Evolutionary conservation across 1,140 invertebrate genomes (phyloP), one percentile per base, ranked within the genome.

Genomic region (Goniozus legneri): DNA sequence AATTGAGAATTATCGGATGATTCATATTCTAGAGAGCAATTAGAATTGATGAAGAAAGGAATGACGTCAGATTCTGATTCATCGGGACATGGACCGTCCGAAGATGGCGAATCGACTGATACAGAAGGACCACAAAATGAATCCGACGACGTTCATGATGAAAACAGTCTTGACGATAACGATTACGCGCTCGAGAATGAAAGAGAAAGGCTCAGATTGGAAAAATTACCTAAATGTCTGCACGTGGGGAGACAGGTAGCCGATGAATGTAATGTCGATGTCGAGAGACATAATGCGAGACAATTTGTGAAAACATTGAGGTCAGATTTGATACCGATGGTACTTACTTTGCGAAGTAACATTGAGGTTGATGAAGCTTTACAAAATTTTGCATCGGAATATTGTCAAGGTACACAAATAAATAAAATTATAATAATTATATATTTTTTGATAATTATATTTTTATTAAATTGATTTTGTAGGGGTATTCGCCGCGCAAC

Each of bases 341-440:
- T 92, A 2, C 62, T 88, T 8, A 73, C 81, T 27, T 75, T 91
- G 2, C 76, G 85, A 33, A 89, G 85, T 57, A 87, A 87, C 31
- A 84, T 89, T 50, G 87, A 91, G 73, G 87, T 94, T 3, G 92
- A 97, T 63, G 88, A 94, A 67, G 87, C 88, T 1, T 75, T 96
- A 55, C 92, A 95, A 71, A 86, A 90, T 61, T 95, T 96, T 67
- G 86, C 92, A 1, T 95, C 92, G 1, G 85, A 88, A 48, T 93
- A 93, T 63, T 95, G 92, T 73, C 84, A 93, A 78, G 88, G 92
- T 82, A 52, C 4, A 8, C 40, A 8, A 16, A 31, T 3, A 3
- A 2, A 6, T 15, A 4, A 10, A 19, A 19, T 31, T 18, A 18
- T 43, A 12, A 33, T 24, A 35, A 10, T 36, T n/a, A 19, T 24